Percentiles rank a stretch among this genome's conserved stretches.
Conservation (phyloP, 2,888 invertebrate genomes). For the Malacosoma neustria region DNA sequence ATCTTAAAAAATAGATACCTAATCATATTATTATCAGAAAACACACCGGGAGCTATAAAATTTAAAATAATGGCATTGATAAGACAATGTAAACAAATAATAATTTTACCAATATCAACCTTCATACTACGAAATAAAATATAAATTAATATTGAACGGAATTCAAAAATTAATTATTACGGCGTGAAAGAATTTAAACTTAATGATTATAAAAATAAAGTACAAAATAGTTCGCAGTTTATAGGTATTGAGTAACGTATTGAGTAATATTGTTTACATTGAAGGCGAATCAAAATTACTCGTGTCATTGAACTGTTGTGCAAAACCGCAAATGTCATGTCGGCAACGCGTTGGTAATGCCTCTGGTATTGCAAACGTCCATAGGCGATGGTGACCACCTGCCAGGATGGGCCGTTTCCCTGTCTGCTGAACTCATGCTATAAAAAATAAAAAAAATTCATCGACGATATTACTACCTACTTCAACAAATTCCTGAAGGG, state of each 20-base stretch:
- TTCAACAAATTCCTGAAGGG: too few relatives aligned
- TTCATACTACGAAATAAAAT: background rate
- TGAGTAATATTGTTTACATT: background rate
- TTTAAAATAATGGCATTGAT: background rate
- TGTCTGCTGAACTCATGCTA: too few relatives aligned
- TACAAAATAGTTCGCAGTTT: background rate
- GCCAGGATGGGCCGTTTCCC: too few relatives aligned
- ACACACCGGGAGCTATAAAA: background rate
- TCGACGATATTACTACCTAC: too few relatives aligned
- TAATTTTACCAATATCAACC: background rate
- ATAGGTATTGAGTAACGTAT: background rate
- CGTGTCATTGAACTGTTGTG: background rate
- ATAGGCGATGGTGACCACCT: too few relatives aligned
- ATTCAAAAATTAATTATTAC: background rate
- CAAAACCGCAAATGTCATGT: background rate
- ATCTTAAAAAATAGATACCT: too few relatives aligned
- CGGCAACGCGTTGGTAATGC: too few relatives aligned
- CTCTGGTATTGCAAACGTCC: too few relatives aligned
- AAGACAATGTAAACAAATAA: background rate
- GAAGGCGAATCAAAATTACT: background rate
- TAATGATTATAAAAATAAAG: too few relatives aligned
- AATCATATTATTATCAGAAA: too few relatives aligned
- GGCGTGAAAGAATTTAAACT: too few relatives aligned
- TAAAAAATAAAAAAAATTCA: too few relatives aligned
- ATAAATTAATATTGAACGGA: background rate